Base-by-base conservation (phyloP, 2,888 invertebrate genomes). In the Pristionchus fissidentatus region DNA sequence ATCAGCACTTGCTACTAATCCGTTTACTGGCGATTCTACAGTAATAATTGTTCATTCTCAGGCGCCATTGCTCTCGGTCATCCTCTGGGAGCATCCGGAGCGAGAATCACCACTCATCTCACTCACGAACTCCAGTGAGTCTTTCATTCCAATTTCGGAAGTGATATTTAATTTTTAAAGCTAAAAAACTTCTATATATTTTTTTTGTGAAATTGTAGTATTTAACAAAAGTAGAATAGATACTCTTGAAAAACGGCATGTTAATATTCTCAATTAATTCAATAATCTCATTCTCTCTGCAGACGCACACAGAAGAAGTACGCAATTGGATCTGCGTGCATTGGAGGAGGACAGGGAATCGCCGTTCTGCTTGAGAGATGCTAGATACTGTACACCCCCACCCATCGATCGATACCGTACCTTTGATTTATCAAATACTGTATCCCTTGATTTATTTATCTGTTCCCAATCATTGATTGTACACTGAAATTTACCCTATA, bases 341-440 rank as follows among this genome's bases (percentile, higher is more conserved):
- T 99, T 93, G 98, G 98, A 43, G 98, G 98, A 70, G 98, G 98
- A 3, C 98, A 98, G 94, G 98, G 98, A 85, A 98, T 99, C 92
- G 97, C 98, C 1, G 91, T 99, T 22, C 94, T 99, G 92, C 92
- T 98, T 70, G 98, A 99, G 91, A 92, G 90, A 78, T 35, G 35
- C 78, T 78, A 78, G 38, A 78, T 32, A 49, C 38, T 29, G 10
- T 29, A n/a, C 29, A 35, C 43, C 43, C 46, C 73, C 73, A 22
- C 3, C 43, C 43, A 41, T 70, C 41, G 38, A 70, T 70, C 38
- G 38, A 38, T 41, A 22, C 73, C 62, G 15, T 26, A 8, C 46
- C 73, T 43, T 22, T 66, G 38, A 38, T 66, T 60, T 22, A 35
- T 29, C 38, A 22, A 22, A 66, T 35, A 38, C 66, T 66, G 38